phyloP scores from a whole-genome alignment of 2,888 invertebrate genomes.

The Gymnocheta viridis region DNA sequence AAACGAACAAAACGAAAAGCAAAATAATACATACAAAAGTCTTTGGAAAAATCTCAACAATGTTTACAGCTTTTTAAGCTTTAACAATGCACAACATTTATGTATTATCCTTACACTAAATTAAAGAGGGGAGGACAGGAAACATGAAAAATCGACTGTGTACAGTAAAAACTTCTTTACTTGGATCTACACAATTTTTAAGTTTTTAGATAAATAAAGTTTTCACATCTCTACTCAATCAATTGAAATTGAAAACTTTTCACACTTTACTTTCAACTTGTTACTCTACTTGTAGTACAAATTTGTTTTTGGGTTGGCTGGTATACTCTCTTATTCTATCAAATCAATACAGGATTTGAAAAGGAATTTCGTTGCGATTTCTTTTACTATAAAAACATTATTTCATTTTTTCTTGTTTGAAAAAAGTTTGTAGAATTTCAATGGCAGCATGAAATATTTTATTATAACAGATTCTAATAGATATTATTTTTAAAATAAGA shows the following conservation, averaged over 20 bases:
- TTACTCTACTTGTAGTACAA: background rate
- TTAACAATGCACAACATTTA: background rate
- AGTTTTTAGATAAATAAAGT: slow-evolving; percentile 6
- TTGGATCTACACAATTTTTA: background rate
- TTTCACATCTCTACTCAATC: background rate
- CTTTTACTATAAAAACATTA: background rate
- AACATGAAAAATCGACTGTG: background rate
- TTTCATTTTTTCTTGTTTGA: background rate
- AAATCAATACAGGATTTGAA: slow-evolving; percentile 3
- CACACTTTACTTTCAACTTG: slow-evolving; percentile 3
- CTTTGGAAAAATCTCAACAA: background rate
- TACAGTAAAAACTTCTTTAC: background rate
- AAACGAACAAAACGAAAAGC: background rate
- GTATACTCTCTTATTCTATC: background rate
- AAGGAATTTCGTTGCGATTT: background rate
- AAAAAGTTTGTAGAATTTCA: background rate
- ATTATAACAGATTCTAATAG: background rate
- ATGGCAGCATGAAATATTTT: background rate
- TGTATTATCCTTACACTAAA: background rate
- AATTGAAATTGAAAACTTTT: background rate
- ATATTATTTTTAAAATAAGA: background rate
- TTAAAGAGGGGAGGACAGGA: background rate
- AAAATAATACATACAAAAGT: background rate
- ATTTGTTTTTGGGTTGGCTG: background rate
- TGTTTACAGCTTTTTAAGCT: background rate